Percentiles rank a stretch among this genome's conserved stretches.
Evolutionary conservation across 2,797 vertebrate genomes (phyloP).

Genomic region (Premnoplex brunnescens): DNA sequence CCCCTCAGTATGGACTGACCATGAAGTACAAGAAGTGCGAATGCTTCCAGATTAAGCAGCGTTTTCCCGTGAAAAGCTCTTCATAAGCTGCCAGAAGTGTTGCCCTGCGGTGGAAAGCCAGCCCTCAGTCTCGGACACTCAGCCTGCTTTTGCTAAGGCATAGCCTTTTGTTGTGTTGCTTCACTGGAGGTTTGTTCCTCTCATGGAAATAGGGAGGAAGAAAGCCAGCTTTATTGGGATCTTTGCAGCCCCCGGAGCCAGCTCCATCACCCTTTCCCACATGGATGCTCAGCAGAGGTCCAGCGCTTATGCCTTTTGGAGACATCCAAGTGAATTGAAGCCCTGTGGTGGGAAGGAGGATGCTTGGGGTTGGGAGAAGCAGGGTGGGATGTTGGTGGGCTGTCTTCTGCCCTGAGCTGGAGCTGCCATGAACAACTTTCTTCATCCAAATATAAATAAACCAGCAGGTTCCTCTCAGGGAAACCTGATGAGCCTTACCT

Average conservation of each 20-base stretch:
- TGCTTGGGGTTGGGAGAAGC: not conserved
- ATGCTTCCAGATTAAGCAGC: constrained; percentile 71
- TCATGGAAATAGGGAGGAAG: not conserved
- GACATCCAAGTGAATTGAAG: rapidly evolving
- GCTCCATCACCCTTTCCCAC: not conserved
- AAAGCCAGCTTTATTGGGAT: not conserved
- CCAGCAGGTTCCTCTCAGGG: rapidly evolving
- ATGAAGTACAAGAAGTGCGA: constrained; percentile 88
- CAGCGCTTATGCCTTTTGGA: rapidly evolving
- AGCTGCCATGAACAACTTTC: rapidly evolving
- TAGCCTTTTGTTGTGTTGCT: not conserved
- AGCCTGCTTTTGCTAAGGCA: not conserved
- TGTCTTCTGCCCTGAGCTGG: not conserved
- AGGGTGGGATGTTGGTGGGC: rapidly evolving
- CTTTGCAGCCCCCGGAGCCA: rapidly evolving
- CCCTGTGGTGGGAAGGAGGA: too few species aligned
- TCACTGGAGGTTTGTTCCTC: not conserved
- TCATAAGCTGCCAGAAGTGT: not conserved
- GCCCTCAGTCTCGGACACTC: rapidly evolving
- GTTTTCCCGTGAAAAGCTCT: not conserved
- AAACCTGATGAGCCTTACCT: not conserved
- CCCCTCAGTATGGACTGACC: constrained; percentile 87
- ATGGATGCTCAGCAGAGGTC: not conserved
- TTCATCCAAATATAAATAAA: not conserved
- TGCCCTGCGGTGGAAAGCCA: not conserved